Base-by-base conservation (phyloP, 1,140 invertebrate species). In the Drosophila bocki region DNA sequence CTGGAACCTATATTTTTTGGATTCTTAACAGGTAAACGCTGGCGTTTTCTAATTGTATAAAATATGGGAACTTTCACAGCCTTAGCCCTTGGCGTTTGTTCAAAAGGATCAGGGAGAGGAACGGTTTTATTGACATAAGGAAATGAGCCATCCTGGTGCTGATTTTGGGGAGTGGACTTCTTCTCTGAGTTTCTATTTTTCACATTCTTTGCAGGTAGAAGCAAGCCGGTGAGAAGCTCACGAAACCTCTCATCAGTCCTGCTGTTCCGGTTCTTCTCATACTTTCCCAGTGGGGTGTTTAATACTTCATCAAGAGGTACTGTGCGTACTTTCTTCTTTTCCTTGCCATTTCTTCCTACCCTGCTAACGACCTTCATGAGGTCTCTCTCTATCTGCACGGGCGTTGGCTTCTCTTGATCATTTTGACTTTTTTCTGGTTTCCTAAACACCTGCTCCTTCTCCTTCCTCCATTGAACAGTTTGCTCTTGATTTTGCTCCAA, bases 271-370 rank as follows among this genome's bases (percentile, higher is more conserved):
- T 3, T n/a, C 15, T 37, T 29, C 3, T 35, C 6, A 48, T 48
- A 50, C n/a, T 63, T 64, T 32, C 15, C 63, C 9, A 67, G 19
- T 1, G 59, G 9, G 8, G 59, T 68, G 8, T 37, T n/a, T 4
- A 48, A 2, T n/a, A 47, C 44, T 1, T 13, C 19, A 13, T 8
- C 12, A 22, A 3, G 11, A 22, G 5, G 0, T 32, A 3, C 5
- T 12, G 3, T 2, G 3, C 3, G 1, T 3, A 13, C 1, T 9
- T 13, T 33, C 3, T 19, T 60, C 2, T 3, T 8, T 32, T 22
- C 3, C 13, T 15, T 59, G 12, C 8, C 8, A 39, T 1, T 13
- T 3, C 9, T 11, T 58, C 6, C 4, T 2, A 6, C 8, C 11
- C 54, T 62, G n/a, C 7, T 6, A 56, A 37, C 22, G 8, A 22